phyloP scores from a whole-genome alignment of 2,113 vertebrate species.

The Chlamydotis undulata region DNA sequence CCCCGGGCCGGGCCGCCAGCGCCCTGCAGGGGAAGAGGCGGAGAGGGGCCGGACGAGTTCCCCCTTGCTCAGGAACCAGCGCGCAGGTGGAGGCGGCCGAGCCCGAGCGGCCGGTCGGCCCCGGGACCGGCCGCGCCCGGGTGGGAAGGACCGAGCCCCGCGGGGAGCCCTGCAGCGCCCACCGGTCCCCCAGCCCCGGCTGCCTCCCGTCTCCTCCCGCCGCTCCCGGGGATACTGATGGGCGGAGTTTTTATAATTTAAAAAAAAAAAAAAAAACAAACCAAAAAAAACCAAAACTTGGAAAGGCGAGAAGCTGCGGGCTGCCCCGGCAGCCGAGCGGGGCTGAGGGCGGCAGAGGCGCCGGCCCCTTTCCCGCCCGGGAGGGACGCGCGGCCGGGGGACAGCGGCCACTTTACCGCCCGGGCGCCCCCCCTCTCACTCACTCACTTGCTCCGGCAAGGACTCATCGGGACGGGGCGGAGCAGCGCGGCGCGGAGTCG shows the following conservation, averaged over 20 bases:
- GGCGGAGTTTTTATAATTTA: neutral
- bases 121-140: no score
- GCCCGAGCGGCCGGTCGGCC: neutral
- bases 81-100: neutral
- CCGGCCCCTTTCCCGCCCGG: neutral
- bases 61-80: neutral
- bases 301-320: neutral
- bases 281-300: no score
- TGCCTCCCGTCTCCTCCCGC: neutral
- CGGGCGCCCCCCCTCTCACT: neutral
- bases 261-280: no score
- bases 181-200: neutral
- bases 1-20: neutral
- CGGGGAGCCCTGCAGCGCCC: neutral
- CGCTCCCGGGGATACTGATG: neutral
- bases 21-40: constrained; percentile 29
- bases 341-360: neutral
- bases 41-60: neutral
- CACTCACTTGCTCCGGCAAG: constrained; percentile 3
- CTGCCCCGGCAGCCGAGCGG: neutral
- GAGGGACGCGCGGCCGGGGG: neutral
- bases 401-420: neutral
- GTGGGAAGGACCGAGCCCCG: neutral
- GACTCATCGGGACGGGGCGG: neutral
- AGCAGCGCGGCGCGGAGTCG: neutral